A percentile compares a stretch with the other conserved stretches of the same genome.
phyloP scores from a whole-genome alignment of 2,113 vertebrate genomes.

The Apodemus sylvaticus region DNA sequence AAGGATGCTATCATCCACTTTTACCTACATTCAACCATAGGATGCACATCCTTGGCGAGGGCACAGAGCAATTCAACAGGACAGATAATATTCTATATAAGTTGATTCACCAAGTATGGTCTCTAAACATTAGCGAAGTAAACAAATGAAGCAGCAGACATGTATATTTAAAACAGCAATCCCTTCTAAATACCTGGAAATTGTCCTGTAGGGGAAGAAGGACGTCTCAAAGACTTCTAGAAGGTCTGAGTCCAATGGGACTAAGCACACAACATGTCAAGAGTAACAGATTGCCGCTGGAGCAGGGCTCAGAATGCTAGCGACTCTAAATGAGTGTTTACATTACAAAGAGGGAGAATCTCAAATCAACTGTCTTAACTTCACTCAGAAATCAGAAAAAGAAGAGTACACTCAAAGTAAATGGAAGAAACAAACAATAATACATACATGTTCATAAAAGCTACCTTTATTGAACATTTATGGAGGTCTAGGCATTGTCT shows the following conservation, averaged over 20 bases:
- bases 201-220: background rate
- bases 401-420: slow-evolving; percentile 16
- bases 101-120: background rate
- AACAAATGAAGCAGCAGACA: background rate
- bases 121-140: slow-evolving; percentile 18
- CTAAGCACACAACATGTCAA: background rate
- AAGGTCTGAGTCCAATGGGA: background rate
- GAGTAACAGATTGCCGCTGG: background rate
- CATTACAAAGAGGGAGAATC: background rate
- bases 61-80: background rate
- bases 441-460: background rate
- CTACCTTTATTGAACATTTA: background rate
- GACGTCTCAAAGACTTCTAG: slow-evolving; percentile 26
- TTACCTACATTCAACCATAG: background rate
- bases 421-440: slow-evolving; percentile 18
- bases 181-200: slow-evolving; percentile 45
- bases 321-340: slow-evolving; percentile 6
- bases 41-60: background rate
- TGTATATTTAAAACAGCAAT: background rate
- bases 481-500: background rate
- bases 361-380: background rate
- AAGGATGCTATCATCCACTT: background rate
- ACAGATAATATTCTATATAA: background rate
- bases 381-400: slow-evolving; percentile 49
- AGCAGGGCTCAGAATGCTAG: background rate